Conservation (phyloP, 2,113 vertebrate genomes). For the Brachypteracias leptosomus region DNA sequence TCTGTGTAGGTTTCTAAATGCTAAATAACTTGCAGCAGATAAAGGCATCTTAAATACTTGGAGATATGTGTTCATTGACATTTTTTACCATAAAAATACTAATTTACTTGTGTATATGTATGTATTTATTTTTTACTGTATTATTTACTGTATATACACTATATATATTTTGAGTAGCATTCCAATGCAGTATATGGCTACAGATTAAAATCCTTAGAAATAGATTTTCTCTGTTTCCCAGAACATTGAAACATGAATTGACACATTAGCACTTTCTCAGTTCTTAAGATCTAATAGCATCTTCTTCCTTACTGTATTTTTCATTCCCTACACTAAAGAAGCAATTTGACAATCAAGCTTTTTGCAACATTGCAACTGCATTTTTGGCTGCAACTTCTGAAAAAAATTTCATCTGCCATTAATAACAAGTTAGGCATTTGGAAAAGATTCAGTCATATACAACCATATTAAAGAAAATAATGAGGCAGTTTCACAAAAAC, state of each 20-base stretch:
- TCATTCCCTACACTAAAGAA: not conserved
- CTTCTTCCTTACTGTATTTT: not conserved
- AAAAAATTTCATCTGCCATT: not conserved
- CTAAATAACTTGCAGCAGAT: not conserved
- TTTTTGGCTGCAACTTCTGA: not conserved
- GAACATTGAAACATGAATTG: not conserved
- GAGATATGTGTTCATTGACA: not conserved
- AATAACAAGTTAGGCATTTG: not conserved
- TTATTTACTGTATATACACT: not conserved
- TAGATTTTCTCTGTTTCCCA: not conserved
- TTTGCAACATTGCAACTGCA: not conserved
- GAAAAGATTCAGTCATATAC: not conserved
- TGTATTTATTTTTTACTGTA: not conserved
- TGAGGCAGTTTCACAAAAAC: fast-evolving
- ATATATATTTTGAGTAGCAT: not conserved
- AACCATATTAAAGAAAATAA: not conserved
- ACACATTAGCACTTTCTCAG: not conserved
- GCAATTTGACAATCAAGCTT: not conserved
- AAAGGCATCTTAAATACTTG: not conserved
- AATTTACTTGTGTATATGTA: not conserved
- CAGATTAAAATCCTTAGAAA: not conserved
- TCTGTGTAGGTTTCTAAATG: not conserved
- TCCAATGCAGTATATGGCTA: not conserved
- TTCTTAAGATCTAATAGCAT: not conserved
- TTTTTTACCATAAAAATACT: not conserved